Base-by-base conservation (phyloP, 92 coral and sea anemone species). In the Palythoa grandis region DNA sequence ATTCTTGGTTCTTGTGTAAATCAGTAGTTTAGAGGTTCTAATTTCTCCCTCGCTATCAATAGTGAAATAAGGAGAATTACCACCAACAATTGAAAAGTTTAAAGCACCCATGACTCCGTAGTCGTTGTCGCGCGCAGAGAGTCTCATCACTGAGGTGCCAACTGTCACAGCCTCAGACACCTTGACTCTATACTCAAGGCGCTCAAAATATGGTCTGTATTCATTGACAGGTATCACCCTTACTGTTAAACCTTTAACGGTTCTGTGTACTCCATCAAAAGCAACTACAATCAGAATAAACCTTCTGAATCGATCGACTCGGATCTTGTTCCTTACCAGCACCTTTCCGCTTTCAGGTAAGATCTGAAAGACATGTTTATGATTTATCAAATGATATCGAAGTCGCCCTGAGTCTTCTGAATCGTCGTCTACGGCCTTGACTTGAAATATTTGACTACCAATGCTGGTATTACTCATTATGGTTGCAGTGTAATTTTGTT, bases 81-180 rank as follows among this genome's bases (percentile, higher is more conserved):
- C 98, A 19, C 85, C 63, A 50, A 91, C 70, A 47, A 94, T 85
- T 0, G 95, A 85, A 57, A 86, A 94, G 65, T 82, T 90, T 19
- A 92, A 85, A 52, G 82, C 91, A 15, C 94, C 94, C 69, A 90
- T 78, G 15, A 29, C 61, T 1, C 98, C 98, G 39, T 85, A 83
- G 74, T 94, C 98, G 48, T 57, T 65, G 74, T 94, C 98, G 23
- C 72, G 86, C 11, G 98, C 98, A 23, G 91, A 75, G 6, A 94
- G 82, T 52, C 87, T 84, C 22, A 88, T 78, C 58, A 94, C 92
- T 37, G 98, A 94, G 29, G 93, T 92, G 11, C 94, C 98, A 25
- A 91, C 72, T 57, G 91, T 85, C 35, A 94, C 88, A 7, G 98
- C 98, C 70, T 94, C 98, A 0, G 98, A 92, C 57, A 94, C 98